phyloP scores from a whole-genome alignment of 2,888 invertebrate genomes.

The Drepanosiphum platanoidis region DNA sequence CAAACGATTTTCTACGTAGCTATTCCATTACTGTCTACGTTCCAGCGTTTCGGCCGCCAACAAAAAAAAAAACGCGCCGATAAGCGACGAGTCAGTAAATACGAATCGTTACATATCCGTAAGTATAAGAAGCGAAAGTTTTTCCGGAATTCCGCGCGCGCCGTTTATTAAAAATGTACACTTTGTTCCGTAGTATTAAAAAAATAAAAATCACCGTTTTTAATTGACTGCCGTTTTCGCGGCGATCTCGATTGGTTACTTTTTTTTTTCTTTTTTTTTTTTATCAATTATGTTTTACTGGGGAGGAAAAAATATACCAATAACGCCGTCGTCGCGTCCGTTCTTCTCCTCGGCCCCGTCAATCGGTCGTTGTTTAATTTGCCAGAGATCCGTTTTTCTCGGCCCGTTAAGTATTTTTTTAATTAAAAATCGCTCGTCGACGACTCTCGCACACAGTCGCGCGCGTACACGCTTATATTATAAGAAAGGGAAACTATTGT shows the following conservation, averaged over 20 bases:
- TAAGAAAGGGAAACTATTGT: slow-evolving; percentile 29
- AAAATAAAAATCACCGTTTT: not conserved
- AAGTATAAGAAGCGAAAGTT: not conserved
- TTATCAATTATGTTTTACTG: slow-evolving; percentile 36
- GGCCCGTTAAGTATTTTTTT: slow-evolving; percentile 60
- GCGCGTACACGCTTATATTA: no score
- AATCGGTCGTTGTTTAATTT: slow-evolving; percentile 58
- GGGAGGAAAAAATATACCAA: slow-evolving; percentile 35
- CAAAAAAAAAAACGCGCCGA: no score
- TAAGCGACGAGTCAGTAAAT: no score
- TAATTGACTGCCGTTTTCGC: slow-evolving; percentile 42
- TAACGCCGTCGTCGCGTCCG: no score
- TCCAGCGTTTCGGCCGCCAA: no score
- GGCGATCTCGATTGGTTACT: slow-evolving; percentile 7
- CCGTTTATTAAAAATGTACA: not conserved
- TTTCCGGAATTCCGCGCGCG: not conserved
- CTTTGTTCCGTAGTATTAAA: not conserved
- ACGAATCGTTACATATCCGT: no score
- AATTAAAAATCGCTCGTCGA: slow-evolving; percentile 54
- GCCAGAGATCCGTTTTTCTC: slow-evolving; percentile 52
- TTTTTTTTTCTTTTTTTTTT: slow-evolving; percentile 26
- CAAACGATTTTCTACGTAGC: no score
- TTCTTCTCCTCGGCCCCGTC: not conserved
- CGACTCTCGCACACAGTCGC: no score
- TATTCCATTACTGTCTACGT: no score